These are phyloP conservation scores for Deilephila elpenor DNA, from an alignment of 2,888 invertebrate species.

Conservation along the genomic window DNA sequence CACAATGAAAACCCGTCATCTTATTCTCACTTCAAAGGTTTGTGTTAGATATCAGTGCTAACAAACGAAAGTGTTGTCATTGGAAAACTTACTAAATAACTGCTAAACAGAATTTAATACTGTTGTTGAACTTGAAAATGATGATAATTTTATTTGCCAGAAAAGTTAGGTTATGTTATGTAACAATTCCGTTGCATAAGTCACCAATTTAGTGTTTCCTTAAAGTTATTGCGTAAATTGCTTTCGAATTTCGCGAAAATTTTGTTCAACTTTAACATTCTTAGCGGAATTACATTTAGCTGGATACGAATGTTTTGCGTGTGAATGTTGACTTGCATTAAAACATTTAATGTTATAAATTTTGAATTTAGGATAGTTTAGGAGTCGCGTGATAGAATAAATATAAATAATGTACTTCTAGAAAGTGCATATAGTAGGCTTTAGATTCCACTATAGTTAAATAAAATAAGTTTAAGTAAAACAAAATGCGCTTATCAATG, in stretches of 20 bases:
- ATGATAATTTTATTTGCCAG: conserved; percentile 41
- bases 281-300: neutral
- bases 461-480: no score
- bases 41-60: conserved; percentile 32
- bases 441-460: no score
- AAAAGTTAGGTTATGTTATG: conserved; percentile 1
- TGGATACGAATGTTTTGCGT: neutral
- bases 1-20: conserved; percentile 43
- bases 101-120: conserved; percentile 52
- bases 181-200: neutral
- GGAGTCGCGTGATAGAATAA: no score
- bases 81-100: conserved; percentile 39
- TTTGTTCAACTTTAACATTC: neutral
- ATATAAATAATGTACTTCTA: no score
- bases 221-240: neutral
- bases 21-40: conserved; percentile 36
- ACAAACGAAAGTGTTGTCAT: conserved; percentile 50
- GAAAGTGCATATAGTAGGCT: no score
- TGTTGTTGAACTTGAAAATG: conserved; percentile 58
- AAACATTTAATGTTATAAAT: neutral
- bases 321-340: neutral
- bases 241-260: neutral
- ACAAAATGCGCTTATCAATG: no score
- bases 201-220: neutral
- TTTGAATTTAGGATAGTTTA: no score